Evolutionary conservation across 2,113 vertebrate species (phyloP), one percentile per base, ranked within the genome.

Genomic region (Porphyrio hochstetteri): DNA sequence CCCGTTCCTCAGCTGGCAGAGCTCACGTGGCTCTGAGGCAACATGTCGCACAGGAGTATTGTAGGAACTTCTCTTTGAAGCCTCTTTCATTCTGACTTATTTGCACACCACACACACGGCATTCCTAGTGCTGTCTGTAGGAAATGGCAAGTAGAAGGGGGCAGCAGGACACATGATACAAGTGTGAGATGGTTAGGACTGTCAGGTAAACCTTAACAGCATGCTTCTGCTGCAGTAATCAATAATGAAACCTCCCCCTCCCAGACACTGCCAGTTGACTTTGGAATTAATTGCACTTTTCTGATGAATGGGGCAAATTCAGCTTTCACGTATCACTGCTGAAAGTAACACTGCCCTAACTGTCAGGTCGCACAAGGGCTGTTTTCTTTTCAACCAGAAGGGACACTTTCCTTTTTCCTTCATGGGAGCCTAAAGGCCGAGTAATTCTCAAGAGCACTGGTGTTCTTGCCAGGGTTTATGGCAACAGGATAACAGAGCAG

Each of bases 21-120:
- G 25, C 27, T 56, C 50, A 69, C 17, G 80, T 17, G 29, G 59
- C 40, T 91, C 31, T 60, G 35, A 25, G 17, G 24, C 35, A 61
- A 5, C 6, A 38, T 2, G 17, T 10, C 1, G 0, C 1, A 5
- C 16, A 52, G 46, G 4, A 76, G 67, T 0, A 2, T 29, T 35
- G 33, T 9, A 24, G n/a, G 35, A 78, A 74, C 23, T 52, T 69
- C 38, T 72, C 68, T 35, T 19, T 44, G 40, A 50, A 61, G 70
- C 46, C 33, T 28, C 33, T 84, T 57, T 81, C 13, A 67, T 76
- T 72, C 23, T 29, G 24, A 77, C 2, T 0, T 23, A 46, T 27
- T 48, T 61, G 16, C 24, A 25, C 20, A 44, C 6, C 40, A 64
- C 0, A 0, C 75, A 83, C 23, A 48, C 5, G 35, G 33, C 2